Evolutionary conservation across 2,888 invertebrate genomes (phyloP).

Genomic region (Belgica antarctica): DNA sequence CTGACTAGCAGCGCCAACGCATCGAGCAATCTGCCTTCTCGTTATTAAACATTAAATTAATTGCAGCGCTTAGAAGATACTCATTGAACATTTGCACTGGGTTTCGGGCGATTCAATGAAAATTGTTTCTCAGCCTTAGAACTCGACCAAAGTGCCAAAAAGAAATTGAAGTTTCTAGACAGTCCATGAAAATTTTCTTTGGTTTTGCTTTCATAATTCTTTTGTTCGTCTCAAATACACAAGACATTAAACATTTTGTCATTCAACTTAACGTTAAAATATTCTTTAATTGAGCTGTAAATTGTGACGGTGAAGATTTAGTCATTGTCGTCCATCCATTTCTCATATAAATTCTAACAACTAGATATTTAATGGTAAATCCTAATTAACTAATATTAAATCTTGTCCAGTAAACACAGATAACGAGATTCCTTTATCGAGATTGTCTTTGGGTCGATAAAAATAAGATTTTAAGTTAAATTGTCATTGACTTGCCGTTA

Average conservation of each 20-base stretch:
- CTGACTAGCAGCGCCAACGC: constrained; percentile 39
- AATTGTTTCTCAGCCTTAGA: background rate
- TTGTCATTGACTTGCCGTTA: too few species aligned
- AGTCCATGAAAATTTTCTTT: background rate
- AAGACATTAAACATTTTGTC: background rate
- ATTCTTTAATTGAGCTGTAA: constrained; percentile 31
- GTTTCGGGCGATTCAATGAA: background rate
- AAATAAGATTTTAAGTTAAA: too few species aligned
- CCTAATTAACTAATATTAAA: constrained; percentile 30
- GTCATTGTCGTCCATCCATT: background rate
- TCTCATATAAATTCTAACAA: constrained; percentile 22
- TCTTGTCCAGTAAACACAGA: constrained; percentile 3
- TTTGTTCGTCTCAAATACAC: background rate
- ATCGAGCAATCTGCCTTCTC: background rate
- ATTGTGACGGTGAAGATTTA: background rate
- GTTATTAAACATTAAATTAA: background rate
- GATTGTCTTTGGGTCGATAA: constrained; percentile 28
- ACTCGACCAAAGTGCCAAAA: constrained; percentile 36
- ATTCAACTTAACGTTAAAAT: constrained; percentile 6
- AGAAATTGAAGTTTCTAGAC: background rate
- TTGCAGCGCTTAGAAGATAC: constrained; percentile 20
- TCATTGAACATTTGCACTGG: constrained; percentile 38
- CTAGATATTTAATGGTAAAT: constrained; percentile 33
- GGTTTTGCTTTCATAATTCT: background rate
- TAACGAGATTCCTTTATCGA: background rate